Evolutionary conservation across 2,888 invertebrate species (phyloP).

Genomic region (Nomada lathburiana): DNA sequence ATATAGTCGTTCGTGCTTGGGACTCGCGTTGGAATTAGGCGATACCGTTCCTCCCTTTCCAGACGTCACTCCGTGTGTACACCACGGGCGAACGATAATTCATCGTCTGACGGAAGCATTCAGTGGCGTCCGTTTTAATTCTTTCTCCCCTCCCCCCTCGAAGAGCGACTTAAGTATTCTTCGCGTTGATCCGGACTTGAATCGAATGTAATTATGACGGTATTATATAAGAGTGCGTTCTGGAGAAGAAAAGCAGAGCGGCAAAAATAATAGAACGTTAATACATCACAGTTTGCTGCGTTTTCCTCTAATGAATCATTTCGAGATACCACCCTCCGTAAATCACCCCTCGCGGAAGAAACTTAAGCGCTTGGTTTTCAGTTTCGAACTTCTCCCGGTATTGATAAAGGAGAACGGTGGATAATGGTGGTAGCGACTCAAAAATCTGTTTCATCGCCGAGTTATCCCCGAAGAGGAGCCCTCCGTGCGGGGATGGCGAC

Average conservation of each 20-base stretch:
- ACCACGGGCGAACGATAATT: conserved; percentile 43
- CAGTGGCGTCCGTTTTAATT: not conserved
- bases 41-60: conserved; percentile 41
- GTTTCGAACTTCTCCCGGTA: not conserved
- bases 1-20: conserved; percentile 52
- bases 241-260: too few species aligned
- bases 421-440: conserved; percentile 36
- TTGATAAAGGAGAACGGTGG: not conserved
- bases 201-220: too few species aligned
- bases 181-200: not conserved
- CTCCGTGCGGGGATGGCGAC: conserved; percentile 71
- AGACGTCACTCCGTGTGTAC: conserved; percentile 45
- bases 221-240: too few species aligned
- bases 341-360: too few species aligned
- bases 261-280: too few species aligned
- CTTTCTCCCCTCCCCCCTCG: not conserved
- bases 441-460: conserved; percentile 58
- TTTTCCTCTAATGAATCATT: too few species aligned
- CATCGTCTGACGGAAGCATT: conserved; percentile 28
- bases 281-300: too few species aligned
- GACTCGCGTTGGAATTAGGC: conserved; percentile 64
- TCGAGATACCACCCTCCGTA: too few species aligned
- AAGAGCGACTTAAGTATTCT: too few species aligned
- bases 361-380: not conserved
- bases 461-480: conserved; percentile 19